Evolutionary conservation across 2,888 invertebrate genomes (phyloP).

Genomic region (Parnassius smintheus): DNA sequence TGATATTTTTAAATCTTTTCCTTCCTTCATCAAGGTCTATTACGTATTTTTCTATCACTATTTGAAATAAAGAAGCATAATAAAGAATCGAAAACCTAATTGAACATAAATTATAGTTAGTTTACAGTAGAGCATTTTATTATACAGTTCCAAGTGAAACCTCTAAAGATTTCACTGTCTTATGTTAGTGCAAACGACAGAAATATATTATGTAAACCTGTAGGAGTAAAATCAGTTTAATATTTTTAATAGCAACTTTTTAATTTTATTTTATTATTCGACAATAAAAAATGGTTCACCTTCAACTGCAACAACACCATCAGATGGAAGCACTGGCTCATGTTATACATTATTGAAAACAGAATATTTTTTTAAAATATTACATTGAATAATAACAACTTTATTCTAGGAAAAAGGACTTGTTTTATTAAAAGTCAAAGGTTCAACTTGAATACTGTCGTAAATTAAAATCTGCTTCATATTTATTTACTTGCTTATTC

Average conservation of each 20-base stretch:
- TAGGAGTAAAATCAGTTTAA: neutral
- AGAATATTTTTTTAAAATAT: too few relatives aligned
- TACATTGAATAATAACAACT: neutral
- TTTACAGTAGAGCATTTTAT: constrained; percentile 45
- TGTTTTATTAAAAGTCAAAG: neutral
- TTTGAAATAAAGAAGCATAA: constrained; percentile 2
- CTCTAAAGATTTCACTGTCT: constrained; percentile 18
- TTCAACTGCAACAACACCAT: too few relatives aligned
- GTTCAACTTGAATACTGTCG: neutral
- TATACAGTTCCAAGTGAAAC: constrained; percentile 28
- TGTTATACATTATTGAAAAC: too few relatives aligned
- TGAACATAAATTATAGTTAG: constrained; percentile 48
- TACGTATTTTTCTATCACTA: neutral
- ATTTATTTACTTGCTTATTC: constrained; percentile 3
- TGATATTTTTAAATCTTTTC: neutral
- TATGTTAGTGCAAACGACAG: constrained; percentile 18
- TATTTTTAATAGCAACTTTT: neutral
- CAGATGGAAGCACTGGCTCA: too few relatives aligned
- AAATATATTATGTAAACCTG: constrained; percentile 5
- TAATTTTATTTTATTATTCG: too few relatives aligned
- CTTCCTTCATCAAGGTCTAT: neutral
- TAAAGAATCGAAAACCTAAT: constrained; percentile 34
- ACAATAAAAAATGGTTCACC: too few relatives aligned
- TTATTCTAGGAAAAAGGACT: neutral
- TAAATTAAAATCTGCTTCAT: constrained; percentile 1